phyloP scores from a whole-genome alignment of 2,113 vertebrate genomes.

The Camarhynchus parvulus region DNA sequence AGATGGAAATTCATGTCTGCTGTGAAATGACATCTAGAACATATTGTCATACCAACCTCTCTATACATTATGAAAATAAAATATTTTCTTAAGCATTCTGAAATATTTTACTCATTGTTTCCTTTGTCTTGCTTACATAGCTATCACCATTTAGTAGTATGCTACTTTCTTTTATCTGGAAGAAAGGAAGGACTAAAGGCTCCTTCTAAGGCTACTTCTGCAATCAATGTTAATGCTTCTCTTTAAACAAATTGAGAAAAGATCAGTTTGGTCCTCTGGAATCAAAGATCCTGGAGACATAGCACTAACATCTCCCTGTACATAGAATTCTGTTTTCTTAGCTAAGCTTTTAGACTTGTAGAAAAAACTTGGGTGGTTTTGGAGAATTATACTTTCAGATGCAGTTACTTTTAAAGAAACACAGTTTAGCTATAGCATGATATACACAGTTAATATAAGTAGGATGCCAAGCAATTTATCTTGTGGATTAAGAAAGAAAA shows the following conservation, averaged over 20 bases:
- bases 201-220: not conserved
- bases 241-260: slow-evolving; percentile 63
- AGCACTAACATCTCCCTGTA: slow-evolving; percentile 45
- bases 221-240: slow-evolving; percentile 59
- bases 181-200: slow-evolving; percentile 22
- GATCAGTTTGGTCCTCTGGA: slow-evolving; percentile 27
- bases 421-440: not conserved
- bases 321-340: slow-evolving; percentile 33
- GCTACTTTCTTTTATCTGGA: not conserved
- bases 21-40: not conserved
- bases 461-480: not conserved
- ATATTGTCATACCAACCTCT: not conserved
- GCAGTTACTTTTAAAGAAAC: not conserved
- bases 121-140: not conserved
- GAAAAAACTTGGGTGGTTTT: slow-evolving; percentile 2
- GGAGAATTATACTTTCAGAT: not conserved
- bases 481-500: not conserved
- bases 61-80: not conserved
- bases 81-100: not conserved
- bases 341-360: slow-evolving; percentile 35
- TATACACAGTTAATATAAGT: not conserved
- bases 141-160: not conserved
- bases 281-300: slow-evolving; percentile 48
- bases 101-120: not conserved
- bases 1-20: not conserved